These are phyloP conservation scores for Crotalus viridis DNA, from an alignment of 2,113 vertebrate genomes.

Conservation along the genomic window DNA sequence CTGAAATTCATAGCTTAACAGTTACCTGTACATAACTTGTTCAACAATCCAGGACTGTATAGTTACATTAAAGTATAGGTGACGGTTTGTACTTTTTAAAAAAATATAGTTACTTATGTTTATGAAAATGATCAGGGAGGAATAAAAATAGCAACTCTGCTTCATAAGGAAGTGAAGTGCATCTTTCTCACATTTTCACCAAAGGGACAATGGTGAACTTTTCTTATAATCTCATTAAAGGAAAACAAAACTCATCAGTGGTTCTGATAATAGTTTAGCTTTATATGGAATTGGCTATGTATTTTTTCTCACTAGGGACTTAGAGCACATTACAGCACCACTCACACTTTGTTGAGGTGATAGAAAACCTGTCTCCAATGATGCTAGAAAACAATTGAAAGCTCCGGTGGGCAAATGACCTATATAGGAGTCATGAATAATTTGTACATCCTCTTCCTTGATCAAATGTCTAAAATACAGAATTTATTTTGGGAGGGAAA, in stretches of 20 bases:
- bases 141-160: neutral
- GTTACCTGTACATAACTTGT: neutral
- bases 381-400: neutral
- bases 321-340: neutral
- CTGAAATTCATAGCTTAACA: neutral
- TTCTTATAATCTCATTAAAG: neutral
- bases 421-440: neutral
- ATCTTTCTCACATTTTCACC: neutral
- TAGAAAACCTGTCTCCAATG: neutral
- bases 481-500: neutral
- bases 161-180: neutral
- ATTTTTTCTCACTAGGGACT: neutral
- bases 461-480: neutral
- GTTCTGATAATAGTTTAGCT: neutral
- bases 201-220: neutral
- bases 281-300: neutral
- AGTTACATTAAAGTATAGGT: neutral
- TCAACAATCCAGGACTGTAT: neutral
- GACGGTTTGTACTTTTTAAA: neutral
- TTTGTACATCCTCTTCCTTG: neutral
- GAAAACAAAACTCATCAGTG: neutral
- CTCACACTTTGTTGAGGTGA: neutral
- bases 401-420: neutral
- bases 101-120: neutral
- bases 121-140: neutral